These are phyloP conservation scores for Drosophila trapezifrons DNA, from an alignment of 1,140 invertebrate species.

Conservation along the genomic window DNA sequence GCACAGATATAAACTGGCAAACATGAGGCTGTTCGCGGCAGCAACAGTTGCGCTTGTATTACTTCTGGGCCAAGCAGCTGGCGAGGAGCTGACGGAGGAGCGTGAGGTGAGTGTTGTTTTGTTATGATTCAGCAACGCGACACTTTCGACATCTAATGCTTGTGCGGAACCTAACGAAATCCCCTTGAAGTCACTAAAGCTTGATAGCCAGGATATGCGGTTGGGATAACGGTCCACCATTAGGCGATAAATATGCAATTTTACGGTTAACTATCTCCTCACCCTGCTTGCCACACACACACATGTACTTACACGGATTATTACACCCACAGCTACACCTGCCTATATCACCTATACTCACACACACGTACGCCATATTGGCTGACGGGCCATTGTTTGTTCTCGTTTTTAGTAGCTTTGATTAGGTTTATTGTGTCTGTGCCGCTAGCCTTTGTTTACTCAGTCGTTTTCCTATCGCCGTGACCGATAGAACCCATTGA, in stretches of 20 bases:
- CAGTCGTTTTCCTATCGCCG: conserved; percentile 66
- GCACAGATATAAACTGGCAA: conserved; percentile 12
- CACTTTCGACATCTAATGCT: conserved; percentile 66
- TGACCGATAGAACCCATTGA: conserved; percentile 57
- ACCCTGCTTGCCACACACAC: conserved; percentile 29
- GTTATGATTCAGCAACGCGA: conserved; percentile 59
- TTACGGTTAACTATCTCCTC: conserved; percentile 56
- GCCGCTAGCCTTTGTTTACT: conserved; percentile 29
- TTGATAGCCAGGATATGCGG: conserved; percentile 20
- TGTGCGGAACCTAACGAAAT: conserved; percentile 47
- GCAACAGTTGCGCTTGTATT: conserved; percentile 77
- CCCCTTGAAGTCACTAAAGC: conserved; percentile 41
- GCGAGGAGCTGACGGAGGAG: conserved; percentile 37
- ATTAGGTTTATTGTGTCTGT: conserved; percentile 46
- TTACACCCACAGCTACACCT: conserved; percentile 16
- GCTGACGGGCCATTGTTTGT: conserved; percentile 62
- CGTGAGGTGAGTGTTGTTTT: conserved; percentile 66
- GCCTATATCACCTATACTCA: conserved; percentile 14
- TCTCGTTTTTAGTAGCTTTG: conserved; percentile 55
- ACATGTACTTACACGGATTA: conserved; percentile 42
- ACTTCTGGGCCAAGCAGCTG: conserved; percentile 63
- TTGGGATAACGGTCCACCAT: conserved; percentile 32
- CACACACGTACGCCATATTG: conserved; percentile 63
- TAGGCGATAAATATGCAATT: conserved; percentile 46
- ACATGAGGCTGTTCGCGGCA: conserved; percentile 72